A percentile compares a stretch with the other conserved stretches of the same genome.
Conservation (phyloP, 2,797 vertebrate species). For the Mus minutoides region DNA sequence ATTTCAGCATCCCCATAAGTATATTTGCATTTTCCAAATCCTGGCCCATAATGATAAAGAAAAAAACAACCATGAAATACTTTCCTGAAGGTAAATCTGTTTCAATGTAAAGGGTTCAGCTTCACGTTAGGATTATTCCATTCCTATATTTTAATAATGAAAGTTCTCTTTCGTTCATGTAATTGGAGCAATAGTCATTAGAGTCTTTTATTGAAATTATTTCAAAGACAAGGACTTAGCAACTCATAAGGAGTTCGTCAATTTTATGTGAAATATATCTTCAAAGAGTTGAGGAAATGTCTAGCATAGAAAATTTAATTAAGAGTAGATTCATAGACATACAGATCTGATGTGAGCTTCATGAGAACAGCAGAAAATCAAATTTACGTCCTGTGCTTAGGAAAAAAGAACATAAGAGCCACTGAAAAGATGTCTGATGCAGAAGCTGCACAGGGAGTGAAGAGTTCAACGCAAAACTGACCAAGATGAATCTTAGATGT, state of each 20-base stretch:
- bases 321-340: not conserved
- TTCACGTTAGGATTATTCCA: not conserved
- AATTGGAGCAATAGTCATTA: not conserved
- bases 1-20: not conserved
- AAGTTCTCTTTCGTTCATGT: not conserved
- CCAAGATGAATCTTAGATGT: not conserved
- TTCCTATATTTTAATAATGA: constrained; percentile 9
- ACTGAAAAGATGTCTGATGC: accelerated
- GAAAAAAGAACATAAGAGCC: not conserved
- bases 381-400: not conserved
- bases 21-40: constrained; percentile 1
- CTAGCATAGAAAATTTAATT: not conserved
- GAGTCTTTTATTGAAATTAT: not conserved
- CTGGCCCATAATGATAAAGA: not conserved
- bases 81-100: not conserved
- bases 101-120: not conserved
- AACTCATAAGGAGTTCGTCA: not conserved
- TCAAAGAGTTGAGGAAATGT: not conserved
- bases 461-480: not conserved
- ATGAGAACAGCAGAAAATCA: not conserved
- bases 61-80: not conserved
- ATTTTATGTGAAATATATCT: not conserved
- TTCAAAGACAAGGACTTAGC: constrained; percentile 16
- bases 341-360: not conserved
- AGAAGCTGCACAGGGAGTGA: not conserved